Base-by-base conservation (phyloP, 30 jellyfish, hydroid and myxozoan genomes). In the Sanderia malayensis region DNA sequence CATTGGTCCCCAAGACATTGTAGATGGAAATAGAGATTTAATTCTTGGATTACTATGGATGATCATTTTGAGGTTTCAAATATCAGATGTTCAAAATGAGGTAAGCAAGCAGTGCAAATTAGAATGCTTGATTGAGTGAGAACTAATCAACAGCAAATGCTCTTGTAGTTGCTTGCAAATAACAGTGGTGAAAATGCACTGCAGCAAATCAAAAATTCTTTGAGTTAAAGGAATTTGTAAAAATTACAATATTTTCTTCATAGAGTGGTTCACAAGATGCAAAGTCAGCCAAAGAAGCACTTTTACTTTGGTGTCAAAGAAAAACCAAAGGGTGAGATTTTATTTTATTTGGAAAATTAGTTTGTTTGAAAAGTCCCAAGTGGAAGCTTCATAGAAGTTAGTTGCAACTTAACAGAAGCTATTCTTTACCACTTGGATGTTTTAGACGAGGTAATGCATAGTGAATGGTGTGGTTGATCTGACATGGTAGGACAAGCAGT, bases 1-100 rank as follows among this genome's bases (percentile, higher is more conserved):
- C 61, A 81, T 88, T 34, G 97, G 97, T 1, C 89, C 97, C 21
- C 92, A 88, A 71, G 97, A 88, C 58, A 22, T 88, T 46, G 97
- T 88, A 41, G 97, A 88, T 67, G 97, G 97, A 4, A 88, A 88
- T 20, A 86, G 73, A 59, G 92, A 88, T 31, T 73, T 88, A 2
- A 88, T 81, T 19, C 94, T 88, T 52, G 97, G 97, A 23, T 74
- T 88, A 29, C 61, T 88, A 0, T 88, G 97, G 97, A 81, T 84
- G 80, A 80, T 88, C 29, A 88, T 88, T 44, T 81, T 88, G n/a
- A 57, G 97, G 59, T 88, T 88, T 44, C 91, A 84, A 44, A 81
- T 88, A 13, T 58, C 92, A 25, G 86, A 80, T 29, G 94, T 81
- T 18, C 87, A 88, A 61, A 77, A 88, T 30, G 94, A 86, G 96